Evolutionary conservation across 2,888 invertebrate species (phyloP).

Genomic region (Hedychridium roseum): DNA sequence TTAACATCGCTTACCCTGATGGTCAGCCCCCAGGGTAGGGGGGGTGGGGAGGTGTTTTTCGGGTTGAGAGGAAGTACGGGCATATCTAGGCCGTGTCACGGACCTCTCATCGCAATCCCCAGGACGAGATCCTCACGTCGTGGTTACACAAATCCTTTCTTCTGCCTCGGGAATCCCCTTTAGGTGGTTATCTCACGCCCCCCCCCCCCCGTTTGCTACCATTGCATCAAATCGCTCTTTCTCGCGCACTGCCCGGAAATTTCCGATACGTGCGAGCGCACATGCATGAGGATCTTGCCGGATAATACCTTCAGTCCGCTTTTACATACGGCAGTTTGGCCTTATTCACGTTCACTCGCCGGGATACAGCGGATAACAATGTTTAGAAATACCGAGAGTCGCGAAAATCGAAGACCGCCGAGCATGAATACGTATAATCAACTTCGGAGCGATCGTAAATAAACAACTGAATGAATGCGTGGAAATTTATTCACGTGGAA

Average conservation of each 20-base stretch:
- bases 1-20: slow-evolving; percentile 30
- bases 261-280: slow-evolving; percentile 9
- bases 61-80: slow-evolving; percentile 6
- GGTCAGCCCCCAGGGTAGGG: slow-evolving; percentile 19
- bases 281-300: slow-evolving; percentile 9
- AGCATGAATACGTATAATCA: too few relatives aligned
- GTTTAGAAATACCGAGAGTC: too few relatives aligned
- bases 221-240: slow-evolving; percentile 3
- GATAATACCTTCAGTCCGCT: slow-evolving; percentile 6
- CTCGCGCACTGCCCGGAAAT: neutral
- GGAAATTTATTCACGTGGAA: too few relatives aligned
- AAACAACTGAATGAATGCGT: too few relatives aligned
- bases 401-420: too few relatives aligned
- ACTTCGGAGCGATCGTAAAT: too few relatives aligned
- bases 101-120: too few relatives aligned
- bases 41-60: slow-evolving; percentile 11
- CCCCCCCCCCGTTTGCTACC: neutral
- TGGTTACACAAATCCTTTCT: slow-evolving; percentile 16
- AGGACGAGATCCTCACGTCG: slow-evolving; percentile 1
- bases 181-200: slow-evolving; percentile 1
- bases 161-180: slow-evolving; percentile 14
- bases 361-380: too few relatives aligned
- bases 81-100: too few relatives aligned
- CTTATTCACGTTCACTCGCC: too few relatives aligned
- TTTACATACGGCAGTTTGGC: neutral